Evolutionary conservation across 2,113 vertebrate species (phyloP), one percentile per base, ranked within the genome.

Genomic region (Scomber scombrus): DNA sequence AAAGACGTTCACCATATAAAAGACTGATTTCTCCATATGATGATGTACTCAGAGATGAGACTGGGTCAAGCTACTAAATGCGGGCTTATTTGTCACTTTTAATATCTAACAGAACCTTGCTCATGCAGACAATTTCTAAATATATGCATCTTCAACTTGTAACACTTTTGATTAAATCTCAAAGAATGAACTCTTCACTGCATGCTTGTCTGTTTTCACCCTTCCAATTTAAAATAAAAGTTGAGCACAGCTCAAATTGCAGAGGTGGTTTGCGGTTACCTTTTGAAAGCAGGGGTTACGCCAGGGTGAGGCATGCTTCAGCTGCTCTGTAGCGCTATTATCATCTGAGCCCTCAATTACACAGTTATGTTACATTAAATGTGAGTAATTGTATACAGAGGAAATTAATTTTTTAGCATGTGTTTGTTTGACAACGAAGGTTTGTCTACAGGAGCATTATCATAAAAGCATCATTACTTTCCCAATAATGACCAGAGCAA

Each of bases 191-290:
- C 45, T 31, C 21, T 13, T 10, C 63, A 50, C 26, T 18, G 43
- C 18, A 2, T 3, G 15, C 10, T 49, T 55, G 52, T 15, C 10
- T 54, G 45, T 68, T 21, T 75, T 52, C 19, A 49, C 23, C 7
- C 23, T 47, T 15, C 18, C 40, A 50, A 45, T 72, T 78, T 31
- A 34, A 64, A 75, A 71, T 3, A 65, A 23, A 66, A 62, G 65
- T 58, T 40, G 50, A 55, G 29, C 69, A 49, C 76, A 64, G 77
- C 74, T 84, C 71, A 54, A 29, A 75, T 84, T 88, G 78, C 80
- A 71, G 43, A 47, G 52, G 26, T 23, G 58, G 87, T 77, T 68
- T 86, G 76, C 31, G 50, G 71, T 91, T 88, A 78, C 85, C 50
- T 60, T 67, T 71, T 75, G 64, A 86, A 71, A 75, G 73, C 56